Evolutionary conservation across 2,797 vertebrate species (phyloP).

Genomic region (Xyrichtys novacula): DNA sequence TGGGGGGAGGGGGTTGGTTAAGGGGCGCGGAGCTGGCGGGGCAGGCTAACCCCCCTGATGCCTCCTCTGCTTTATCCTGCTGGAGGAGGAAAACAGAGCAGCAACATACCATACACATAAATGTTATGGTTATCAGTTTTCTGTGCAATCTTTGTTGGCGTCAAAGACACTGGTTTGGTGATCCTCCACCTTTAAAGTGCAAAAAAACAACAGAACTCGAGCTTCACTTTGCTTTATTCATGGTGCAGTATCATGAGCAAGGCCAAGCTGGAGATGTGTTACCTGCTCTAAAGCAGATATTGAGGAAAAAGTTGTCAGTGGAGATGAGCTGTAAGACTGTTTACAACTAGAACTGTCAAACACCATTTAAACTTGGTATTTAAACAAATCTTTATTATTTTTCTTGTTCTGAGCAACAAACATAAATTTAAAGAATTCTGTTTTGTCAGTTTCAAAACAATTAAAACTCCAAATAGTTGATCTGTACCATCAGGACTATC

Average conservation of each 20-base stretch:
- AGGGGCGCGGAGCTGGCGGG: constrained; percentile 60
- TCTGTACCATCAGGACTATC: background rate
- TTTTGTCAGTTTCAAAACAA: background rate
- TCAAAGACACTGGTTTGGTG: background rate
- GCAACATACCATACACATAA: constrained; percentile 43
- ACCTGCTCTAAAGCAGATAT: constrained; percentile 9
- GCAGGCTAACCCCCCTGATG: constrained; percentile 64
- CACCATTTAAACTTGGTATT: background rate
- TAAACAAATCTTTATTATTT: too few species aligned
- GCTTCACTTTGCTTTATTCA: constrained; percentile 12
- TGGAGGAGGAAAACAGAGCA: constrained; percentile 61
- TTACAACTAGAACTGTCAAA: constrained; percentile 4
- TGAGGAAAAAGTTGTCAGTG: constrained; percentile 11
- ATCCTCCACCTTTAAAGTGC: constrained; percentile 1
- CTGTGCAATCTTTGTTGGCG: constrained; percentile 2
- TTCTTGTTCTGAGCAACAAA: too few species aligned
- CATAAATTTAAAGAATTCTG: background rate
- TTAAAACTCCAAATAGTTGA: too few species aligned
- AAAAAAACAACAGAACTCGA: constrained; percentile 7
- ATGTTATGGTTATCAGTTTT: constrained; percentile 13
- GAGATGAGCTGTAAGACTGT: constrained; percentile 6
- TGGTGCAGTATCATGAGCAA: constrained; percentile 24
- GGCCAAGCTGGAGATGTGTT: constrained; percentile 27
- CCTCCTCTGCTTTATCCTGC: constrained; percentile 83
- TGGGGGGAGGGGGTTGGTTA: constrained; percentile 72